Conservation (phyloP, 2,797 vertebrate species). For the Melanotaenia nigrans region DNA sequence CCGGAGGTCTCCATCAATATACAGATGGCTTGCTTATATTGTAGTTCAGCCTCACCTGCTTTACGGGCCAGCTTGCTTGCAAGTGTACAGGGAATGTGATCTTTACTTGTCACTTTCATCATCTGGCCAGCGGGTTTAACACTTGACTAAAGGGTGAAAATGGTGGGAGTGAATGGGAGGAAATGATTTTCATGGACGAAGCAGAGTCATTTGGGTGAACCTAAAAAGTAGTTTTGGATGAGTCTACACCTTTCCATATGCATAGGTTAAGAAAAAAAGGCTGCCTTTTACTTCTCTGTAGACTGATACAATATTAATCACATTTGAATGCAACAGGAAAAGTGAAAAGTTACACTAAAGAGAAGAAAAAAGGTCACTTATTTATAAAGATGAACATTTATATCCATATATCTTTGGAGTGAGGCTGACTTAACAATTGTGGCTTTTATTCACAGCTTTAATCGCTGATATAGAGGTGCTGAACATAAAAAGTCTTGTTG, state of each 20-base stretch:
- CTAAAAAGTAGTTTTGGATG: slow-evolving; percentile 21
- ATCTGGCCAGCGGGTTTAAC: slow-evolving; percentile 19
- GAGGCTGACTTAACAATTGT: slow-evolving; percentile 57
- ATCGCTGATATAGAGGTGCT: slow-evolving; percentile 56
- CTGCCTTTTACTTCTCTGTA: slow-evolving; percentile 38
- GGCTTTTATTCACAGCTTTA: slow-evolving; percentile 64
- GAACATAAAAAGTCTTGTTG: slow-evolving; percentile 69
- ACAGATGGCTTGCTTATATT: slow-evolving; percentile 12
- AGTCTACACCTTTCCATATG: slow-evolving; percentile 31
- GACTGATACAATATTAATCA: slow-evolving; percentile 30
- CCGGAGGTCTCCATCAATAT: slow-evolving; percentile 42
- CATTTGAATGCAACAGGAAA: slow-evolving; percentile 28
- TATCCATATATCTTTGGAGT: slow-evolving; percentile 19
- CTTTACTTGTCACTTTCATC: slow-evolving; percentile 39
- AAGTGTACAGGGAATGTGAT: slow-evolving; percentile 37
- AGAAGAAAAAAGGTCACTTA: slow-evolving; percentile 39
- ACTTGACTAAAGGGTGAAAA: slow-evolving; percentile 33
- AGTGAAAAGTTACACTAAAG: slow-evolving; percentile 38
- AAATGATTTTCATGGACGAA: slow-evolving; percentile 21
- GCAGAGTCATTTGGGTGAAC: slow-evolving; percentile 21
- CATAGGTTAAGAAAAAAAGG: slow-evolving; percentile 13
- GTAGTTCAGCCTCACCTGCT: slow-evolving; percentile 20
- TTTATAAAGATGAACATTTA: slow-evolving; percentile 30
- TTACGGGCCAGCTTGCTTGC: slow-evolving; percentile 24
- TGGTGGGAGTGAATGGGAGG: slow-evolving; percentile 13